A percentile compares a stretch with the other conserved stretches of the same genome.
These are phyloP conservation scores for Thryonomys swinderianus DNA, from an alignment of 2,113 vertebrate genomes.

Conservation along the genomic window DNA sequence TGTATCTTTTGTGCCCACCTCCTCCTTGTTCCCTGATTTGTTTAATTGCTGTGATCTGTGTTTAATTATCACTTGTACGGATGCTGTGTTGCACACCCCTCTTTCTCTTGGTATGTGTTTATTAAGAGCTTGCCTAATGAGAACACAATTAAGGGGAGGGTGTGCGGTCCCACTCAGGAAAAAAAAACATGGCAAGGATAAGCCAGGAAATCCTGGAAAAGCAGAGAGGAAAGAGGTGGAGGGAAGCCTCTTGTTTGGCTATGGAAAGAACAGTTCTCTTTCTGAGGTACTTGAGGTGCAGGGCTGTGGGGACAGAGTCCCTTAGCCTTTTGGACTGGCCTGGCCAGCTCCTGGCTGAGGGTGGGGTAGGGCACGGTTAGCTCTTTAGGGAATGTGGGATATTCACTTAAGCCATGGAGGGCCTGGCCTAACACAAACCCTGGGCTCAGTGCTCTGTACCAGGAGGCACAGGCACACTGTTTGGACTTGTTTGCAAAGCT, in stretches of 20 bases:
- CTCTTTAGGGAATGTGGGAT: neutral
- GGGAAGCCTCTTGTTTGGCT: neutral
- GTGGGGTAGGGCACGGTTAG: too few species aligned
- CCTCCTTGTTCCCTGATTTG: constrained; percentile 65
- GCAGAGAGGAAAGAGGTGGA: neutral
- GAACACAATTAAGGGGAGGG: constrained; percentile 52
- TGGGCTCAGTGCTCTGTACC: neutral
- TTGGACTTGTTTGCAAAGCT: constrained; percentile 68
- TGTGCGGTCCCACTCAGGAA: constrained; percentile 49
- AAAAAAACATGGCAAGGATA: neutral
- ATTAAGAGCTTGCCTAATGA: constrained; percentile 73
- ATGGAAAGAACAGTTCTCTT: neutral
- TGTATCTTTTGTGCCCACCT: constrained; percentile 46
- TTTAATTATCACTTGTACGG: constrained; percentile 77
- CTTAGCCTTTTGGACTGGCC: neutral
- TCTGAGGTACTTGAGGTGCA: neutral
- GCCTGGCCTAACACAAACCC: neutral
- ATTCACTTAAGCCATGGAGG: neutral
- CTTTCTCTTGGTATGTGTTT: constrained; percentile 72
- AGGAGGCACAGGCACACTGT: neutral
- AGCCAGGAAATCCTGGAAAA: neutral
- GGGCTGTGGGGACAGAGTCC: neutral
- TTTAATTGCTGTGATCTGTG: constrained; percentile 76
- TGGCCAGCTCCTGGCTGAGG: neutral
- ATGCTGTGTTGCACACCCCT: constrained; percentile 56